phyloP scores from a whole-genome alignment of 2,888 invertebrate species.

The Bhutanitis thaidina region DNA sequence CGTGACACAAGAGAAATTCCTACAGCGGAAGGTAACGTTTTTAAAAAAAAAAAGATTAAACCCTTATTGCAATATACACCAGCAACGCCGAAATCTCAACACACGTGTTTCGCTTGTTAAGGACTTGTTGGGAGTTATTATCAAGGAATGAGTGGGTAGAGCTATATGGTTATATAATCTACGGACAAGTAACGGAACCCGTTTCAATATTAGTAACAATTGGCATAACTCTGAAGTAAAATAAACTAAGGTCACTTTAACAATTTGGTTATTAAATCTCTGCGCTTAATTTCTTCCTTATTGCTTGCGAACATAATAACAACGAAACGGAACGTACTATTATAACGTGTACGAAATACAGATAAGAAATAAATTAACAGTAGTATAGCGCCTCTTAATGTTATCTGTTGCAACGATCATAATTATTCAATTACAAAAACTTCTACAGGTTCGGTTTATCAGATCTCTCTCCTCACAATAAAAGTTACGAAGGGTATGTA shows the following conservation, averaged over 20 bases:
- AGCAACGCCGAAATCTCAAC: too few species aligned
- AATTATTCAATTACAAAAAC: slow-evolving; percentile 19
- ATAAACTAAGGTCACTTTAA: neutral
- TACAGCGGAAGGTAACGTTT: too few species aligned
- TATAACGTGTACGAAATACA: slow-evolving; percentile 1
- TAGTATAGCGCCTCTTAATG: slow-evolving; percentile 8
- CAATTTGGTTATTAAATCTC: slow-evolving; percentile 4
- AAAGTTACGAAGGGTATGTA: slow-evolving; percentile 9
- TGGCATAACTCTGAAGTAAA: too few species aligned
- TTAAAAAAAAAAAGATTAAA: too few species aligned
- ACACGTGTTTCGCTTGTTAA: too few species aligned
- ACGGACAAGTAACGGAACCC: too few species aligned
- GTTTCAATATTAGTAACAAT: too few species aligned
- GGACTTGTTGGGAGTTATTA: too few species aligned
- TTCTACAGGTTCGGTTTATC: slow-evolving; percentile 6
- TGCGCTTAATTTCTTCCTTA: slow-evolving; percentile 8
- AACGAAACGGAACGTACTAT: neutral
- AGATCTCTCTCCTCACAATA: slow-evolving; percentile 9
- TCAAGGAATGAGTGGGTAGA: too few species aligned
- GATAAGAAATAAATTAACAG: slow-evolving; percentile 15
- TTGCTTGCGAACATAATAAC: slow-evolving; percentile 3
- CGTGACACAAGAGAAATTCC: too few species aligned
- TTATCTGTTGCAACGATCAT: slow-evolving; percentile 9
- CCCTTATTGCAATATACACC: too few species aligned
- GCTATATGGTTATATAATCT: too few species aligned